Conservation (phyloP, 2,797 vertebrate genomes). For the Loriculus beryllinus region DNA sequence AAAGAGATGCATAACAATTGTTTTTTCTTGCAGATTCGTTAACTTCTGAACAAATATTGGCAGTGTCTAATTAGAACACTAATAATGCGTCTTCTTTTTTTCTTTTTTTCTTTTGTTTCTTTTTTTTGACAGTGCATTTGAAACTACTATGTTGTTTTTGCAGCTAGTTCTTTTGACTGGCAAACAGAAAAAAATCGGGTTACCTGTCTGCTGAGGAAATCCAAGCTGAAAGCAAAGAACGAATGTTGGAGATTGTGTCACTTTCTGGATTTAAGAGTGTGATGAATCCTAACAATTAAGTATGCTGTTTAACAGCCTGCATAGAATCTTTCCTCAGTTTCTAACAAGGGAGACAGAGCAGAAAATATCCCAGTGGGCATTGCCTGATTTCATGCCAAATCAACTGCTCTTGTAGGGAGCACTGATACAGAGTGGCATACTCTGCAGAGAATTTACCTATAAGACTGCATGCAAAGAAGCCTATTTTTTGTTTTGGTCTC, state of each 20-base stretch:
- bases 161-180: background rate
- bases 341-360: background rate
- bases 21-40: background rate
- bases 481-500: background rate
- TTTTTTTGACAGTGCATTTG: background rate
- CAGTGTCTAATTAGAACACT: background rate
- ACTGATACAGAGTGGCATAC: background rate
- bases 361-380: background rate
- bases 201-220: background rate
- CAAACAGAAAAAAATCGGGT: background rate
- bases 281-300: accelerated
- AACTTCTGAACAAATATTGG: background rate
- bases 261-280: background rate
- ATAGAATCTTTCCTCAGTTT: background rate
- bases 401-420: background rate
- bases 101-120: background rate
- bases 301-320: background rate
- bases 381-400: background rate
- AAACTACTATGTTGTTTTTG: background rate
- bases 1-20: background rate
- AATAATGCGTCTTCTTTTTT: background rate
- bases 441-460: background rate
- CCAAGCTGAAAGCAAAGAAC: background rate
- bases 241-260: background rate
- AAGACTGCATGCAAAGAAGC: background rate